A percentile compares a stretch with the other conserved stretches of the same genome.
Evolutionary conservation across 1,140 invertebrate species (phyloP).

Genomic region (Meteorus sp.): DNA sequence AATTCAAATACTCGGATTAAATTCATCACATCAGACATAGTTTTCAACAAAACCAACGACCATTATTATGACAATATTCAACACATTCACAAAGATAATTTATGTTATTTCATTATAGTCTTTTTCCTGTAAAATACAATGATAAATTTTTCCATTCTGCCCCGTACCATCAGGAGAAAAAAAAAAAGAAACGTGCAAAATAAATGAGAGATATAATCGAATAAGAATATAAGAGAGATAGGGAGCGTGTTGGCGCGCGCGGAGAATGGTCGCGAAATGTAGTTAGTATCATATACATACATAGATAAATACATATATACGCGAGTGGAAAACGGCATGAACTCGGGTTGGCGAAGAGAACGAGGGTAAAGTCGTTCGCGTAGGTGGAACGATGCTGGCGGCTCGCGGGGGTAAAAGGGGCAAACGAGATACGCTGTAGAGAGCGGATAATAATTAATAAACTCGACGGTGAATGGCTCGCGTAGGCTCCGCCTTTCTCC

Average conservation of each 20-base stretch:
- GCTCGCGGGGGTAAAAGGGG: slow-evolving; percentile 15
- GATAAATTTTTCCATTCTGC: too few relatives aligned
- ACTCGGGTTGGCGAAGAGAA: background rate
- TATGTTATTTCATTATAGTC: too few relatives aligned
- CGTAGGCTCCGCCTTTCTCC: slow-evolving; percentile 44
- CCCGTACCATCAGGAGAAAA: too few relatives aligned
- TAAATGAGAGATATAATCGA: background rate
- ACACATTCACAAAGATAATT: too few relatives aligned
- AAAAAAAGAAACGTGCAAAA: too few relatives aligned
- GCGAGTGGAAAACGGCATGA: background rate
- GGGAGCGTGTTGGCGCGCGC: background rate
- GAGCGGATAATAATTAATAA: slow-evolving; percentile 58
- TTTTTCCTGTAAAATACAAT: too few relatives aligned
- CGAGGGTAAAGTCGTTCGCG: background rate
- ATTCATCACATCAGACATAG: too few relatives aligned
- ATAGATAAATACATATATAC: too few relatives aligned
- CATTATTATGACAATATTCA: too few relatives aligned
- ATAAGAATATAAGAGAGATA: background rate
- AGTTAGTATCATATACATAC: too few relatives aligned
- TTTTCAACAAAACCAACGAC: too few relatives aligned
- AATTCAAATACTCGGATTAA: too few relatives aligned
- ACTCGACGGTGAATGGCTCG: slow-evolving; percentile 53
- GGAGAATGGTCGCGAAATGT: slow-evolving; percentile 2
- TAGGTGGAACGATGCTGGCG: background rate
- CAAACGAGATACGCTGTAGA: slow-evolving; percentile 24